phyloP scores from a whole-genome alignment of 2,797 vertebrate genomes.

The Semotilus atromaculatus region DNA sequence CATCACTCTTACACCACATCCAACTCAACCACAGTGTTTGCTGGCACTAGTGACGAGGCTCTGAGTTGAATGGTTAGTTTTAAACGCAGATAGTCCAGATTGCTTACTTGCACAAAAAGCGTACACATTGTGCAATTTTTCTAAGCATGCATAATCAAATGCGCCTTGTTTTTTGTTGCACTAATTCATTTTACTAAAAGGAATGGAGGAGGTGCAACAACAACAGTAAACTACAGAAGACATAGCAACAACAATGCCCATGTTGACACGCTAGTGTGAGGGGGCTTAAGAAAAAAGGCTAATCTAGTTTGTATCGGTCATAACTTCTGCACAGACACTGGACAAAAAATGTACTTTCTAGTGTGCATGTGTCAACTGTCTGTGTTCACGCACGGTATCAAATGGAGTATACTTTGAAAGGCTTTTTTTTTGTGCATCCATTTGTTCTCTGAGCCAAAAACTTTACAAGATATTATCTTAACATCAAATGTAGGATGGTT shows the following conservation, averaged over 20 bases:
- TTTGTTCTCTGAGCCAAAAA: too few species aligned
- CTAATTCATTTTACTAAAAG: background rate
- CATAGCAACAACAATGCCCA: background rate
- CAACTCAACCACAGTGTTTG: conserved; percentile 39
- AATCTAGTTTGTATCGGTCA: background rate
- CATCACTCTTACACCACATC: conserved; percentile 25
- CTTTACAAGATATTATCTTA: too few species aligned
- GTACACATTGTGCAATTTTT: background rate
- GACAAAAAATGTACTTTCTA: background rate
- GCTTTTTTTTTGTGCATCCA: too few species aligned
- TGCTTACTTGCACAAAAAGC: background rate
- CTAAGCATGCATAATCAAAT: background rate
- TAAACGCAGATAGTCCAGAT: background rate
- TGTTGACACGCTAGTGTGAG: background rate
- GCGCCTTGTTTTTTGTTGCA: background rate
- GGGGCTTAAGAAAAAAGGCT: background rate
- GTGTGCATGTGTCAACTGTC: background rate
- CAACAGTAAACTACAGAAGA: background rate
- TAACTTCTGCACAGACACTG: background rate
- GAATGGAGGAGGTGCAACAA: background rate
- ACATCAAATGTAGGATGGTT: too few species aligned
- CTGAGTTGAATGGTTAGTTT: background rate
- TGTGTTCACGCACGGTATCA: background rate
- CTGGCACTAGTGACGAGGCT: background rate
- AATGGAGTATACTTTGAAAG: background rate